Percentiles rank a stretch among this genome's conserved stretches.
Evolutionary conservation across 2,797 vertebrate genomes (phyloP).

Genomic region (Eleutherodactylus coqui): DNA sequence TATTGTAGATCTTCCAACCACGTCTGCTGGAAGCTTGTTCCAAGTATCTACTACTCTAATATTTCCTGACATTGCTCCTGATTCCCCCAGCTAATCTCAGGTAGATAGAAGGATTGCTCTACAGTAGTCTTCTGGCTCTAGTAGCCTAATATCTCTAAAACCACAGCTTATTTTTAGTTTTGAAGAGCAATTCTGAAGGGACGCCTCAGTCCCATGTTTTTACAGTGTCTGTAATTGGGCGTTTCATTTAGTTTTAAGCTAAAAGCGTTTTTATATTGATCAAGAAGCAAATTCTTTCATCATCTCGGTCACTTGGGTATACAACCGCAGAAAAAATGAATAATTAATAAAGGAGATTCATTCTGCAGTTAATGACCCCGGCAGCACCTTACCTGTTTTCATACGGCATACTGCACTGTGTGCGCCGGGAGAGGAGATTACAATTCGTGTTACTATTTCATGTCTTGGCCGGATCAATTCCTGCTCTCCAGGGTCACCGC

Average conservation of each 20-base stretch:
- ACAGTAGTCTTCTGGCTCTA: background rate
- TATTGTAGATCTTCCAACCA: too few relatives aligned
- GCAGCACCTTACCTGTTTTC: constrained; percentile 43
- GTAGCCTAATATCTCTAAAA: background rate
- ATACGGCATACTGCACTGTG: constrained; percentile 28
- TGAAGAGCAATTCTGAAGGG: background rate
- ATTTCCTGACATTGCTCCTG: too few relatives aligned
- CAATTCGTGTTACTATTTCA: constrained; percentile 30
- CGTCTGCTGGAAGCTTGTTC: too few relatives aligned
- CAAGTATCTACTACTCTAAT: too few relatives aligned
- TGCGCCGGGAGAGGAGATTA: constrained; percentile 38
- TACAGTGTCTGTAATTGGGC: constrained; percentile 12
- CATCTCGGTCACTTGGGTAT: constrained; percentile 25
- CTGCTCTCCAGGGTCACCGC: constrained; percentile 20
- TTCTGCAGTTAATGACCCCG: constrained; percentile 43
- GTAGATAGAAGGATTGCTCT: background rate
- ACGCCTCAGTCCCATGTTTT: background rate
- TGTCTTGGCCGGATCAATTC: constrained; percentile 32
- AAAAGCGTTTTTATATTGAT: constrained; percentile 51
- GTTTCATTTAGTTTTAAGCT: constrained; percentile 36
- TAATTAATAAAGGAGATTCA: constrained; percentile 27
- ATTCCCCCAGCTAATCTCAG: too few relatives aligned
- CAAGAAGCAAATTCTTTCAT: constrained; percentile 43
- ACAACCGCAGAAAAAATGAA: constrained; percentile 42
- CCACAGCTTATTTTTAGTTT: background rate